A percentile compares a stretch with the other conserved stretches of the same genome.
phyloP scores from a whole-genome alignment of 2,113 vertebrate genomes.

The Lepus europaeus region DNA sequence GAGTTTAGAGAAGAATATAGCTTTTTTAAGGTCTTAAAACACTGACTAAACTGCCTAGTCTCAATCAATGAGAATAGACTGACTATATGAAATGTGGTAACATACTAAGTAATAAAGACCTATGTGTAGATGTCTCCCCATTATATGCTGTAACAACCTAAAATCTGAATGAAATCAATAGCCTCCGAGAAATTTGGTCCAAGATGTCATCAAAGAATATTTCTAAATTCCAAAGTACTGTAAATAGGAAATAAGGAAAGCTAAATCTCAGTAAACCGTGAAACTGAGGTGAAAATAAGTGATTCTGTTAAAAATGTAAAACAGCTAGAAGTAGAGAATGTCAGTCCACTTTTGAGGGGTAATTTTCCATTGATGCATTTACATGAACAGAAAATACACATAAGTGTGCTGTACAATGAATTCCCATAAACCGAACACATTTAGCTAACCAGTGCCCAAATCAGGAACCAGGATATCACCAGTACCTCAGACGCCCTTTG shows the following conservation, averaged over 20 bases:
- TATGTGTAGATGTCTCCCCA: background rate
- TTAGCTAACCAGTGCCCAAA: background rate
- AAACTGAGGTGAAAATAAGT: conserved; percentile 8
- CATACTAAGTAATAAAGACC: background rate
- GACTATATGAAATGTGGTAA: background rate
- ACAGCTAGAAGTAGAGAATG: background rate
- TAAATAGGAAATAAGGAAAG: background rate
- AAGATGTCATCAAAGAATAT: background rate
- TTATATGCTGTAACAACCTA: background rate
- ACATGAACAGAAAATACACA: background rate
- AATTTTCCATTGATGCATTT: background rate
- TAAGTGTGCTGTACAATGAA: background rate
- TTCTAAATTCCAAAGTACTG: conserved; percentile 1
- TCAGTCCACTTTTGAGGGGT: background rate
- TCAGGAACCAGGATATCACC: background rate
- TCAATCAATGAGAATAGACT: background rate
- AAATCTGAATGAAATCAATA: conserved; percentile 12
- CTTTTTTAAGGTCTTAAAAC: conserved; percentile 4
- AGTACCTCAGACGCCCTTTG: background rate
- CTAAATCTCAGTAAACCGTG: background rate
- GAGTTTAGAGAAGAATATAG: background rate
- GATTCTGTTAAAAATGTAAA: conserved; percentile 17
- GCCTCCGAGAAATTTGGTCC: background rate
- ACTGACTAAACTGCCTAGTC: background rate
- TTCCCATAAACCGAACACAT: conserved; percentile 1